phyloP scores from a whole-genome alignment of 1,140 invertebrate species.

The Scaptomyza graminum region DNA sequence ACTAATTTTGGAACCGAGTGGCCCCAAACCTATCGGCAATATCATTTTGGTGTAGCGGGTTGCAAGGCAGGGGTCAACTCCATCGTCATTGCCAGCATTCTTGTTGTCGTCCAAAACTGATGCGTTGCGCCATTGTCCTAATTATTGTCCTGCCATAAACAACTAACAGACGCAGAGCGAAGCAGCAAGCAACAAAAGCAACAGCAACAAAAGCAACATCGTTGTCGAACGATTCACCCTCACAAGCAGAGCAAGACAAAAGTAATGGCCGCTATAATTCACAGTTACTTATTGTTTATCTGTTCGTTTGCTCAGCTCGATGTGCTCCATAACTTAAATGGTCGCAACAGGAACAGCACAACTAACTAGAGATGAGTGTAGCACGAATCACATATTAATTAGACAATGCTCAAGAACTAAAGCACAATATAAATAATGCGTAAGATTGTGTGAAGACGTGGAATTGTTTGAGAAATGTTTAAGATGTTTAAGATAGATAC shows the following conservation, averaged over 20 bases:
- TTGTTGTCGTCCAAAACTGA: constrained; percentile 41
- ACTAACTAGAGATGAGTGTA: constrained; percentile 18
- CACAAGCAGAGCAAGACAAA: constrained; percentile 43
- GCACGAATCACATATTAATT: constrained; percentile 25
- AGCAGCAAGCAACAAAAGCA: constrained; percentile 17
- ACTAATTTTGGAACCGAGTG: constrained; percentile 60
- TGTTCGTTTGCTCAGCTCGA: constrained; percentile 75
- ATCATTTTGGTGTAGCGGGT: constrained; percentile 15
- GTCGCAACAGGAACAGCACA: constrained; percentile 25
- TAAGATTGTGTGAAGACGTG: neutral
- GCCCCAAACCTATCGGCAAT: constrained; percentile 20
- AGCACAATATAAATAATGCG: neutral
- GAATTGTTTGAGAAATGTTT: neutral
- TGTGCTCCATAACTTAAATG: constrained; percentile 74
- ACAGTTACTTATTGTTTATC: constrained; percentile 83
- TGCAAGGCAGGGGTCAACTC: constrained; percentile 17
- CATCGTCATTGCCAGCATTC: constrained; percentile 3
- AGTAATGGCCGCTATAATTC: constrained; percentile 82
- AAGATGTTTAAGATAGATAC: no score
- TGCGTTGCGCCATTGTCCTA: constrained; percentile 65
- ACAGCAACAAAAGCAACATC: constrained; percentile 16
- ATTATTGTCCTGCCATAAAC: constrained; percentile 80
- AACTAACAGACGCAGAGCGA: constrained; percentile 47
- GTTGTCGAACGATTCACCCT: constrained; percentile 40
- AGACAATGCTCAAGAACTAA: neutral